Percentiles rank a stretch among this genome's conserved stretches.
Evolutionary conservation across 2,888 invertebrate genomes (phyloP).

Genomic region (Schizaphis graminum): DNA sequence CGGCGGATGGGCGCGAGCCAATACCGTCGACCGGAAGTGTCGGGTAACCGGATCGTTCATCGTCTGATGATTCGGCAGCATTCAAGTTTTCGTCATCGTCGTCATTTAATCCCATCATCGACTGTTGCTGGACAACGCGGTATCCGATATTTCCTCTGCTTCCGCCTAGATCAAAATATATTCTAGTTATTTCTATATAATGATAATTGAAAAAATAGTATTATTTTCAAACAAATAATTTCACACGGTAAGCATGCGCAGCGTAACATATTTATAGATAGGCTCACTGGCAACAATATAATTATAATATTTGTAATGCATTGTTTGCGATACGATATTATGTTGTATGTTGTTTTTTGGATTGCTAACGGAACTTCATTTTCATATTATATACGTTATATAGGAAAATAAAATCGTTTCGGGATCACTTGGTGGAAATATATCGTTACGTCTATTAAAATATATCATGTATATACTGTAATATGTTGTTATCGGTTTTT

Average conservation of each 20-base stretch:
- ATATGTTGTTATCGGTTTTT: not conserved
- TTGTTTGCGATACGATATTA: not conserved
- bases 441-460: not conserved
- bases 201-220: not conserved
- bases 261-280: not conserved
- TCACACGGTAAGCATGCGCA: not conserved
- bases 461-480: not conserved
- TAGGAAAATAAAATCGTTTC: slow-evolving; percentile 2
- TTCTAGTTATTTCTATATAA: not conserved
- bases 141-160: slow-evolving; percentile 57
- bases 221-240: not conserved
- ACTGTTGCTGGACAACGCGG: slow-evolving; percentile 50
- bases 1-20: slow-evolving; percentile 36
- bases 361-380: not conserved
- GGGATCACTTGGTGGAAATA: not conserved
- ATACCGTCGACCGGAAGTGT: slow-evolving; percentile 40
- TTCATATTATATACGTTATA: not conserved
- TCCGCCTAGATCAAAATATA: slow-evolving; percentile 16
- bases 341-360: not conserved
- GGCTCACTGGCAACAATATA: not conserved
- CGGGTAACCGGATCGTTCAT: slow-evolving; percentile 56
- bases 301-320: not conserved
- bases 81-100: slow-evolving; percentile 10
- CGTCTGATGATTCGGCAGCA: slow-evolving; percentile 56
- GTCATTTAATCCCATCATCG: slow-evolving; percentile 17